Conservation (phyloP, 2,888 invertebrate genomes). For the Pachydiplax longipennis region DNA sequence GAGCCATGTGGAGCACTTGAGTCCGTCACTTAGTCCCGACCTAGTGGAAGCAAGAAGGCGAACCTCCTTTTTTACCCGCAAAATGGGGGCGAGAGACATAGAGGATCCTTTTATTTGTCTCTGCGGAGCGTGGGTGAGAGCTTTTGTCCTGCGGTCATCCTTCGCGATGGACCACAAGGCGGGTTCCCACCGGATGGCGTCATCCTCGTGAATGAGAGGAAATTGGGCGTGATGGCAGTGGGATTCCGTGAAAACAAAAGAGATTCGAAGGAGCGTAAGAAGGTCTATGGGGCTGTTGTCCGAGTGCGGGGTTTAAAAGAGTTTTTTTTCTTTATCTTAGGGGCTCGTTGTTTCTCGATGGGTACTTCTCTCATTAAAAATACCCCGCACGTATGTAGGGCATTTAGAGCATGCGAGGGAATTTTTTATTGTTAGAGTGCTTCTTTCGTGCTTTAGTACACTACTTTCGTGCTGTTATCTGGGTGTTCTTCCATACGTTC, state of each 20-base stretch:
- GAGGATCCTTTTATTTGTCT: not conserved
- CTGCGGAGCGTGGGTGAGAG: not conserved
- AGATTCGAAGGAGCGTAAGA: not conserved
- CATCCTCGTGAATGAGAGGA: constrained; percentile 7
- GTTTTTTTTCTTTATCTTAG: too few relatives aligned
- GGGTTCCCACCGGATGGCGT: not conserved
- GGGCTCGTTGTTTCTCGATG: too few relatives aligned
- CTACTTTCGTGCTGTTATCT: too few relatives aligned
- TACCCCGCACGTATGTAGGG: too few relatives aligned
- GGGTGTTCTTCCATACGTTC: too few relatives aligned
- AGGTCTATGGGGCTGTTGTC: not conserved
- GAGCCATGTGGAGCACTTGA: not conserved
- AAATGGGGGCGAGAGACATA: not conserved
- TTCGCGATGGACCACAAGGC: not conserved
- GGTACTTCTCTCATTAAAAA: too few relatives aligned
- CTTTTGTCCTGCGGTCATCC: not conserved
- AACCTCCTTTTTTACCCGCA: not conserved
- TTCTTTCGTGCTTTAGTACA: too few relatives aligned
- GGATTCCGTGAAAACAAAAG: not conserved
- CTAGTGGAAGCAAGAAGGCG: not conserved
- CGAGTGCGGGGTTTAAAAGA: not conserved
- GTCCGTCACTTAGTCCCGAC: not conserved
- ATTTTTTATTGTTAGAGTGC: too few relatives aligned
- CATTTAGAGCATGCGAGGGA: too few relatives aligned
- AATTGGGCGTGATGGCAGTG: not conserved